Conservation (phyloP, 2,797 vertebrate genomes). For the Phoxinus dragarum region DNA sequence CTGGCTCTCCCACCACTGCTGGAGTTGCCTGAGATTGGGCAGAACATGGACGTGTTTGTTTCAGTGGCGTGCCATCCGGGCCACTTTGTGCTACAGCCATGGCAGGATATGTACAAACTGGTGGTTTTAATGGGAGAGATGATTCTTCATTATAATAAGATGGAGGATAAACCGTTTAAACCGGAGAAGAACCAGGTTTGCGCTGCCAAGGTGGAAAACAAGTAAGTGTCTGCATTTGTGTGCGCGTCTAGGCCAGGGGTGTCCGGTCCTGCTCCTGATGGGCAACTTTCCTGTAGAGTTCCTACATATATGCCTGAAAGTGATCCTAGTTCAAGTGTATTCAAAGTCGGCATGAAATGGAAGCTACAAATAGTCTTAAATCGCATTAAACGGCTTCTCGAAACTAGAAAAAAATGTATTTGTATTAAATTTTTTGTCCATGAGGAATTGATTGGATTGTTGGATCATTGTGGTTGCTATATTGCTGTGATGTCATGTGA, state of each 20-base stretch:
- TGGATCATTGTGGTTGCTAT: too few species aligned
- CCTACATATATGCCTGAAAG: neutral
- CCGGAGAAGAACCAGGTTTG: constrained; percentile 90
- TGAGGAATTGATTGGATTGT: too few species aligned
- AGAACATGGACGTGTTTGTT: constrained; percentile 93
- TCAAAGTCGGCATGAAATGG: neutral
- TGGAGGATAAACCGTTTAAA: constrained; percentile 79
- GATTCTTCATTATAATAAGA: constrained; percentile 91
- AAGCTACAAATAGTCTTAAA: neutral
- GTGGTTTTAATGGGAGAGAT: constrained; percentile 96
- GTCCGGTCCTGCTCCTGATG: neutral
- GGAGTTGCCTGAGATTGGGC: constrained; percentile 83
- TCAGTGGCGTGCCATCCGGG: constrained; percentile 95
- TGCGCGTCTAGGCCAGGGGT: neutral
- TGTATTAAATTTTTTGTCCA: too few species aligned
- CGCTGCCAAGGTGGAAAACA: constrained; percentile 93
- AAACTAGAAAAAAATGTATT: too few species aligned
- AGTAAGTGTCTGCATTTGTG: constrained; percentile 76
- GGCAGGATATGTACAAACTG: constrained; percentile 94
- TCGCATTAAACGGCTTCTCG: neutral
- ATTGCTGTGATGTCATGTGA: too few species aligned
- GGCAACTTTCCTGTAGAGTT: neutral
- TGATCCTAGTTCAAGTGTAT: neutral
- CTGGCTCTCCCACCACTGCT: constrained; percentile 81
- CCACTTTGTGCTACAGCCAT: constrained; percentile 96